Evolutionary conservation across 1,140 invertebrate species (phyloP).

Genomic region (Drosophila insularis): DNA sequence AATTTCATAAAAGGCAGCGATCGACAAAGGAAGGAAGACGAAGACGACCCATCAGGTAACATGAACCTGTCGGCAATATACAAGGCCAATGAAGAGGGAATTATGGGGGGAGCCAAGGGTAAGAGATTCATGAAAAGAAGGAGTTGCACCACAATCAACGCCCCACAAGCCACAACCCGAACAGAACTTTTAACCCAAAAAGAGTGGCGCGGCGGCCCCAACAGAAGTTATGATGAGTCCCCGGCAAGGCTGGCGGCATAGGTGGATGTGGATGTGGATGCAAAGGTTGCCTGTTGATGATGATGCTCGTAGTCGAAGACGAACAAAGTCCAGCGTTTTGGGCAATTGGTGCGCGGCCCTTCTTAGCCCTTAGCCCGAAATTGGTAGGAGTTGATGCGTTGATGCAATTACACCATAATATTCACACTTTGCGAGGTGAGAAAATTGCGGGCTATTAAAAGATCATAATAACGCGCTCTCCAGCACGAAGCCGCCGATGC

Average conservation of each 20-base stretch:
- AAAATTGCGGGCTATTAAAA: conserved; percentile 83
- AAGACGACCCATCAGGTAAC: conserved; percentile 54
- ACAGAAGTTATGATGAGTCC: conserved; percentile 77
- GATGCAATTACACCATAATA: conserved; percentile 83
- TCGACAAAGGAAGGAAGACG: conserved; percentile 25
- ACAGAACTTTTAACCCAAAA: conserved; percentile 19
- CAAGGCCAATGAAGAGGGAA: conserved; percentile 30
- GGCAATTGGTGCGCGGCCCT: conserved; percentile 67
- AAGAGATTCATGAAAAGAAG: conserved; percentile 54
- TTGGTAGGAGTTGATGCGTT: conserved; percentile 83
- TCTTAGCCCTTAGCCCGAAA: conserved; percentile 75
- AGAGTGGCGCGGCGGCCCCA: conserved; percentile 56
- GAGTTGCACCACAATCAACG: conserved; percentile 78
- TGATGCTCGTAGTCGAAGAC: neutral
- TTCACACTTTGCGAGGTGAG: conserved; percentile 83
- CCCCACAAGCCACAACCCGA: conserved; percentile 53
- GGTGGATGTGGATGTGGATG: conserved; percentile 16
- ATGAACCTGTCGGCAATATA: conserved; percentile 75
- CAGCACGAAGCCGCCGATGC: conserved; percentile 32
- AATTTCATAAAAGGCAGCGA: conserved; percentile 69
- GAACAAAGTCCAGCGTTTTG: conserved; percentile 48
- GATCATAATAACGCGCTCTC: conserved; percentile 72
- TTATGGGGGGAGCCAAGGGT: neutral
- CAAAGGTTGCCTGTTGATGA: neutral
- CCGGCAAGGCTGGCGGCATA: conserved; percentile 37